Evolutionary conservation across 1,140 invertebrate species (phyloP).

Genomic region (Drosophila biarmipes): DNA sequence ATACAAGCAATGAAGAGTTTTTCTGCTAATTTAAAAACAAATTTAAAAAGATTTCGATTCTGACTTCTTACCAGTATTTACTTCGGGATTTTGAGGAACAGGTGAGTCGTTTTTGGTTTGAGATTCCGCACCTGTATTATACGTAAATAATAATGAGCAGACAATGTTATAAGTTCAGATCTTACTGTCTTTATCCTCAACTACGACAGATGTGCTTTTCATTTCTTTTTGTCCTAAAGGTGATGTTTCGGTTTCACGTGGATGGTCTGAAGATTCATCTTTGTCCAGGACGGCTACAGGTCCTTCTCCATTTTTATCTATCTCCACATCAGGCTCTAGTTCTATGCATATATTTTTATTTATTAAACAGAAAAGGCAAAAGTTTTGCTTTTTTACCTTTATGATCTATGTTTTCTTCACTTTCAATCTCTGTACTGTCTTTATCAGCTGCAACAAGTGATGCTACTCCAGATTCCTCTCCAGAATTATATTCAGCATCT

Average conservation of each 20-base stretch:
- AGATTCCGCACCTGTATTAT: background rate
- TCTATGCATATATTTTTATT: background rate
- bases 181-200: background rate
- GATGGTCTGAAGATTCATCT: background rate
- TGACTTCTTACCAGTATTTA: slow-evolving; percentile 66
- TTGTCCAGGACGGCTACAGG: background rate
- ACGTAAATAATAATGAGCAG: background rate
- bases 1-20: slow-evolving; percentile 60
- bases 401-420: background rate
- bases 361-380: background rate
- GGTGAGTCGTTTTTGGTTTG: background rate
- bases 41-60: slow-evolving; percentile 38
- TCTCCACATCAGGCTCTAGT: background rate
- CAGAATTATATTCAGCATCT: background rate
- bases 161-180: background rate
- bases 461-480: background rate
- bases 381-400: background rate
- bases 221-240: background rate
- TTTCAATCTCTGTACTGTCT: background rate
- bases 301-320: background rate
- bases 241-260: background rate
- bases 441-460: background rate
- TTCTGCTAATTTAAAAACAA: slow-evolving; percentile 75
- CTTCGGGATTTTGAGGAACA: slow-evolving; percentile 17
- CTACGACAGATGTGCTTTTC: no score